Conservation (phyloP, 2,888 invertebrate genomes). For the Acanthoscelides obtectus region DNA sequence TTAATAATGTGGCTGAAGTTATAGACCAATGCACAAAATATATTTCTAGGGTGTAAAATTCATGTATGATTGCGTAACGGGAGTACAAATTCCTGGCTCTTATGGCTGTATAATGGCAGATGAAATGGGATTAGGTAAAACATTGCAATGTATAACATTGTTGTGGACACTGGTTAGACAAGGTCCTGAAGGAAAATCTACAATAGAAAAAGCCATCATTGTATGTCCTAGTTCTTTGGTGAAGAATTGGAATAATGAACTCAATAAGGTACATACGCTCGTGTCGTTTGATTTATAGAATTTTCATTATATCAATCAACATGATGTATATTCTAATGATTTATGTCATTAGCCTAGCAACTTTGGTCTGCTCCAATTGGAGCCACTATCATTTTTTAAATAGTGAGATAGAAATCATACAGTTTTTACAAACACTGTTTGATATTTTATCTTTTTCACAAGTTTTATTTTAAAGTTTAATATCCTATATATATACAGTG, state of each 20-base stretch:
- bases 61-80: conserved; percentile 98
- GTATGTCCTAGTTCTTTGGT: conserved; percentile 97
- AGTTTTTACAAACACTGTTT: no score
- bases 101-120: conserved; percentile 99
- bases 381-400: no score
- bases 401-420: no score
- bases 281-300: neutral
- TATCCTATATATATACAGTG: no score
- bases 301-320: no score
- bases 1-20: no score
- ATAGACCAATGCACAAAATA: neutral
- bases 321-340: no score
- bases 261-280: conserved; percentile 60
- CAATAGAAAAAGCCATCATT: conserved; percentile 88
- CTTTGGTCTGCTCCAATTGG: no score
- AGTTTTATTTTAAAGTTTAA: no score
- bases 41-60: conserved; percentile 81
- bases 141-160: conserved; percentile 93
- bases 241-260: conserved; percentile 99
- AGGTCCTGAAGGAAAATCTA: conserved; percentile 85
- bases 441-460: no score
- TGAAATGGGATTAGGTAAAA: conserved; percentile 99
- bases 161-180: conserved; percentile 93
- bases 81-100: conserved; percentile 76
- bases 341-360: no score